Percentiles rank a stretch among this genome's conserved stretches.
Evolutionary conservation across 2,888 invertebrate genomes (phyloP).

Genomic region (Chrysopilus asiliformis): DNA sequence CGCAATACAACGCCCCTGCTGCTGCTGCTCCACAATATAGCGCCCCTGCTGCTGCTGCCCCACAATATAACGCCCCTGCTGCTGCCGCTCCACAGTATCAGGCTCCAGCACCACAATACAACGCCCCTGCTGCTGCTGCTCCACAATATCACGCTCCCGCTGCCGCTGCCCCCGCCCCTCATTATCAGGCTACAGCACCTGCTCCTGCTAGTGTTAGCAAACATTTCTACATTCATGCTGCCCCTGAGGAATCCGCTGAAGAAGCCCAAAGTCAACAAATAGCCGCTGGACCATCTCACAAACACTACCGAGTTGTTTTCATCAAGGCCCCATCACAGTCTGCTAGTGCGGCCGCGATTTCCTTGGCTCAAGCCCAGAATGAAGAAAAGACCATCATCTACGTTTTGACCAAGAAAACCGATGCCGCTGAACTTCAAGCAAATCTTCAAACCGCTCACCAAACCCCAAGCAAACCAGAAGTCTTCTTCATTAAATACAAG

Average conservation of each 20-base stretch:
- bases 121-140: too few relatives aligned
- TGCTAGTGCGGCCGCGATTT: constrained; percentile 24
- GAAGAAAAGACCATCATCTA: constrained; percentile 37
- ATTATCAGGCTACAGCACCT: too few relatives aligned
- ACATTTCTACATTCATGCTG: constrained; percentile 17
- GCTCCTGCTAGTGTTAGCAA: too few relatives aligned
- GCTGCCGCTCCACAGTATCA: too few relatives aligned
- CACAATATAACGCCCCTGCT: too few relatives aligned
- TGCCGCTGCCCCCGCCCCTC: too few relatives aligned
- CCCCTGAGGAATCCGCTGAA: constrained; percentile 13
- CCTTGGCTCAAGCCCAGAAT: constrained; percentile 23
- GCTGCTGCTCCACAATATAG: too few relatives aligned
- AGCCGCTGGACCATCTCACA: constrained; percentile 29
- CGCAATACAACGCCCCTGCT: too few relatives aligned
- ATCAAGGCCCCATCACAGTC: constrained; percentile 32
- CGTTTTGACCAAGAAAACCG: constrained; percentile 31
- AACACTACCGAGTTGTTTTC: constrained; percentile 35
- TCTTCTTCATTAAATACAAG: constrained; percentile 37
- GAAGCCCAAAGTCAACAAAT: constrained; percentile 9
- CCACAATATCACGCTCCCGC: too few relatives aligned
- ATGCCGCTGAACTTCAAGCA: constrained; percentile 27
- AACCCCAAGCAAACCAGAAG: constrained; percentile 34
- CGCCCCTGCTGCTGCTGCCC: too few relatives aligned
- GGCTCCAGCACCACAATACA: too few relatives aligned
- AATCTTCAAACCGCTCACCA: constrained; percentile 27